Conservation (phyloP, 2,113 vertebrate species). For the Gymnobelideus leadbeateri region DNA sequence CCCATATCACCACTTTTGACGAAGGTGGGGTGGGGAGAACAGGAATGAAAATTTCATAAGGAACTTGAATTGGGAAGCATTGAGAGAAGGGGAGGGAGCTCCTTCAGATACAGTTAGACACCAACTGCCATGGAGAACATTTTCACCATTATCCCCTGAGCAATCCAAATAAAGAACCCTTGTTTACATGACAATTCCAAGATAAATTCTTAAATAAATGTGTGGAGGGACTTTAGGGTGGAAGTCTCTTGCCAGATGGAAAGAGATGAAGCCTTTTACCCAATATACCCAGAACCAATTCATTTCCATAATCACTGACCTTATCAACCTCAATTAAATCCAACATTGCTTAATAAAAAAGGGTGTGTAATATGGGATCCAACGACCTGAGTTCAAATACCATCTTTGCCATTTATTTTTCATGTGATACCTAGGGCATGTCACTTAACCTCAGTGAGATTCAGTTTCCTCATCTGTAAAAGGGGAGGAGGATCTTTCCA, state of each 20-base stretch:
- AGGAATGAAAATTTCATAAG: background rate
- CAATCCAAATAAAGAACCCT: background rate
- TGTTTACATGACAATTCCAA: background rate
- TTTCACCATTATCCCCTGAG: background rate
- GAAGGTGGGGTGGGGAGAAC: background rate
- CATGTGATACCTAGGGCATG: background rate
- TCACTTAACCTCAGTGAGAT: background rate
- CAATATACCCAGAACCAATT: background rate
- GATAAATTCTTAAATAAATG: background rate
- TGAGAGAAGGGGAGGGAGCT: background rate
- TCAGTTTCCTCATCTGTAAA: slow-evolving; percentile 15
- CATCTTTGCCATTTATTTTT: background rate
- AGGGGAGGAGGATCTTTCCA: background rate
- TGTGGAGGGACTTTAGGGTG: background rate
- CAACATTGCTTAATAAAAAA: background rate
- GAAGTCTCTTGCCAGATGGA: background rate
- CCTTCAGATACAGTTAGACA: background rate
- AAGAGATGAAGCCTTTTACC: background rate
- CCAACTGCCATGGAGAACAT: background rate
- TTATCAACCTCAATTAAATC: background rate
- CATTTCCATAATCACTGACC: background rate
- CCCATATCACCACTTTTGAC: background rate
- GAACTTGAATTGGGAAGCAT: background rate
- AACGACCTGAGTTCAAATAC: background rate
- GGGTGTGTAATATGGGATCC: background rate